Evolutionary conservation across 2,888 invertebrate genomes (phyloP).

Genomic region (Acrocyrtus sp.): DNA sequence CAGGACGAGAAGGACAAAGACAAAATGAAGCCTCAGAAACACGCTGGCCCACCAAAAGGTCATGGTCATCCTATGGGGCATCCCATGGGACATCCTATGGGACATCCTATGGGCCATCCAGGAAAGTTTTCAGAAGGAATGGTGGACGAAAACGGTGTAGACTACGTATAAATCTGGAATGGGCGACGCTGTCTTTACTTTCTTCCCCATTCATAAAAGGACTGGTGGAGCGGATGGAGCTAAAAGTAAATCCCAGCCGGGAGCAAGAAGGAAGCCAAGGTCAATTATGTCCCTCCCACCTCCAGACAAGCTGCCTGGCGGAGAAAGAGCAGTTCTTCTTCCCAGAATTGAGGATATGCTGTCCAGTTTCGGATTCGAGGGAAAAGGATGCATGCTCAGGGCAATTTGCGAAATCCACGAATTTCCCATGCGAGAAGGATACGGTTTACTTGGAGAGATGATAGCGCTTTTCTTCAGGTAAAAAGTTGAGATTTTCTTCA

Average conservation of each 20-base stretch:
- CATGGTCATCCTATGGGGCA: not conserved
- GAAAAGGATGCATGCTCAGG: conserved; percentile 56
- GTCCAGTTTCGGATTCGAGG: conserved; percentile 52
- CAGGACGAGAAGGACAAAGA: conserved; percentile 15
- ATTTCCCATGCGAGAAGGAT: conserved; percentile 55
- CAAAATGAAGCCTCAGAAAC: not conserved
- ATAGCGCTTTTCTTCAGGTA: conserved; percentile 61
- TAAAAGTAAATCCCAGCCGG: not conserved
- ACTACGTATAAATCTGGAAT: too few species aligned
- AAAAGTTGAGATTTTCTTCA: not conserved
- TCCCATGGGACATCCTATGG: not conserved
- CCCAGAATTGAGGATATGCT: conserved; percentile 57
- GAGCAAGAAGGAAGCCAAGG: conserved; percentile 31
- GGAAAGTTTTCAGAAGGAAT: too few species aligned
- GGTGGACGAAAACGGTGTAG: too few species aligned
- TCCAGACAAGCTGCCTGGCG: conserved; percentile 58
- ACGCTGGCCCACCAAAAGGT: not conserved
- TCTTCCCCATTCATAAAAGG: conserved; percentile 21
- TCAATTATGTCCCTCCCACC: conserved; percentile 58
- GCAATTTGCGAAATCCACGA: conserved; percentile 62
- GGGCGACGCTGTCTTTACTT: conserved; percentile 2
- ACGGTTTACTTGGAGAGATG: conserved; percentile 61
- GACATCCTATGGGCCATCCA: not conserved
- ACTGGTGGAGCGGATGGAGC: not conserved
- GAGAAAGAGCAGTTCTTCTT: conserved; percentile 59